Evolutionary conservation across 2,797 vertebrate genomes (phyloP).

Genomic region (Sebastes cheni): DNA sequence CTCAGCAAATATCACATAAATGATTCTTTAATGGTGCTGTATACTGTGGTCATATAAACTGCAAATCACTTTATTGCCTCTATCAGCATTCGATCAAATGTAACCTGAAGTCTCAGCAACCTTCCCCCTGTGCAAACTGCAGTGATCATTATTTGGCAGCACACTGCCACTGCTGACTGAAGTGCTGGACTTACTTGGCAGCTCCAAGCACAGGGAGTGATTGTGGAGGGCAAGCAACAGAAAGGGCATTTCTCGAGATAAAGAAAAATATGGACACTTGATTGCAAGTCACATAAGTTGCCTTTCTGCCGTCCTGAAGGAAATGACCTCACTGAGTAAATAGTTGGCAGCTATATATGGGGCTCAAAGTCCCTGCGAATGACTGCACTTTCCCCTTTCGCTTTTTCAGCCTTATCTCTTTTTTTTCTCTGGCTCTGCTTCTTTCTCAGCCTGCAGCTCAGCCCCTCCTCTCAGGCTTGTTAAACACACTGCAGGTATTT

Average conservation of each 20-base stretch:
- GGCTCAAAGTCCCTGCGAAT: constrained; percentile 72
- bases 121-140: constrained; percentile 20
- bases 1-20: not conserved
- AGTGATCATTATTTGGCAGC: constrained; percentile 63
- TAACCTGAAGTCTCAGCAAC: constrained; percentile 43
- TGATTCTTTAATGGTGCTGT: not conserved
- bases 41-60: not conserved
- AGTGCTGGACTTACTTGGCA: constrained; percentile 37
- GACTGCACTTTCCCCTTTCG: constrained; percentile 67
- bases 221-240: constrained; percentile 41
- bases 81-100: constrained; percentile 36
- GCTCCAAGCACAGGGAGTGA: constrained; percentile 5
- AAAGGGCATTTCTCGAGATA: constrained; percentile 44
- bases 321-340: constrained; percentile 80
- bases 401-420: constrained; percentile 63
- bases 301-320: constrained; percentile 62
- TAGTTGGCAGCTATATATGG: constrained; percentile 70
- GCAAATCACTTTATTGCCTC: constrained; percentile 16
- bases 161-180: constrained; percentile 40
- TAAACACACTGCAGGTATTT: constrained; percentile 70
- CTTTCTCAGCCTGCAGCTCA: constrained; percentile 12
- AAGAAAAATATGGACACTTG: constrained; percentile 45
- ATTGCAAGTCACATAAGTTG: constrained; percentile 57
- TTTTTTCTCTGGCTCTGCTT: constrained; percentile 37
- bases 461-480: constrained; percentile 40